A percentile compares a stretch with the other conserved stretches of the same genome.
These are phyloP conservation scores for Chrysaora quinquecirrha DNA, from an alignment of 30 jellyfish, hydroid and myxozoan genomes.

Conservation along the genomic window DNA sequence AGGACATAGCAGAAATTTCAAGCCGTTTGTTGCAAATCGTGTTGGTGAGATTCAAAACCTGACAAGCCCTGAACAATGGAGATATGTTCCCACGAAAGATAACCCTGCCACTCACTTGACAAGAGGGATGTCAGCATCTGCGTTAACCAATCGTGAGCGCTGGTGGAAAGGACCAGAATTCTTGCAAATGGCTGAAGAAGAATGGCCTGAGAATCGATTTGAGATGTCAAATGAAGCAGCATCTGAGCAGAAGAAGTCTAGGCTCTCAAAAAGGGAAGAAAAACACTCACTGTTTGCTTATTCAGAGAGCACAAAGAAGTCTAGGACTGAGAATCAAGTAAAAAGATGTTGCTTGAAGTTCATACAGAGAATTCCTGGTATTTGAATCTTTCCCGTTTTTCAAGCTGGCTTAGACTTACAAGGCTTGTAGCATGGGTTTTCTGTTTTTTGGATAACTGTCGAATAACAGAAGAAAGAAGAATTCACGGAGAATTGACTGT, in stretches of 20 bases:
- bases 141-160: background rate
- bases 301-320: background rate
- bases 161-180: conserved; percentile 61
- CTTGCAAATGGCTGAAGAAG: conserved; percentile 2
- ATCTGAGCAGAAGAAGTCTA: background rate
- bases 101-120: conserved; percentile 46
- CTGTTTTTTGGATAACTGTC: conserved; percentile 12
- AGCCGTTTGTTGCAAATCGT: conserved; percentile 54
- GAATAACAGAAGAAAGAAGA: background rate
- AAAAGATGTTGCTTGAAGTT: background rate
- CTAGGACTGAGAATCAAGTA: background rate
- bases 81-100: conserved; percentile 28
- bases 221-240: background rate
- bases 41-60: conserved; percentile 47
- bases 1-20: conserved; percentile 28
- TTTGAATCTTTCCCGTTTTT: conserved; percentile 19
- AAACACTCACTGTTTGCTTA: background rate
- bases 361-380: conserved; percentile 5
- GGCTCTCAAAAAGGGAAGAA: background rate
- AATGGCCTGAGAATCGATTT: conserved; percentile 40
- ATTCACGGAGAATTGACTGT: conserved; percentile 30
- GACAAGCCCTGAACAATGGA: conserved; percentile 50
- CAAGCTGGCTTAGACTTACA: conserved; percentile 34
- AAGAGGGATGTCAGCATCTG: conserved; percentile 21
- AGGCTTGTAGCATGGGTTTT: conserved; percentile 10